Conservation (phyloP, 2,797 vertebrate species). For the Peromyscus eremicus region DNA sequence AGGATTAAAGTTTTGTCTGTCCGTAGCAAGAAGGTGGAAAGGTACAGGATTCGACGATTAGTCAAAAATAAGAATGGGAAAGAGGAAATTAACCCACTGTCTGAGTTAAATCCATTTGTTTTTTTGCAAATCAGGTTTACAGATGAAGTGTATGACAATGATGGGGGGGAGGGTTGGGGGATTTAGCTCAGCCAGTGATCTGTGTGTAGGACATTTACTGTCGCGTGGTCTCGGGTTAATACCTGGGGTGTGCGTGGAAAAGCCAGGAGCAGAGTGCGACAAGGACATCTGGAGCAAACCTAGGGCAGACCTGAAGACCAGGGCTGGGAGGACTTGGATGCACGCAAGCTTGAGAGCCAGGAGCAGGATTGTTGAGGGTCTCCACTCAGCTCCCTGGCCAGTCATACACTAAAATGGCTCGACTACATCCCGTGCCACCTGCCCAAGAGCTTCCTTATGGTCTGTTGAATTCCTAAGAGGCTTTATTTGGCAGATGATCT, state of each 20-base stretch:
- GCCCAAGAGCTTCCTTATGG: background rate
- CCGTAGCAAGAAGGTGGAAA: background rate
- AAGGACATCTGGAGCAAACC: background rate
- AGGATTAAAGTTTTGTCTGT: background rate
- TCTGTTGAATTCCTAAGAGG: background rate
- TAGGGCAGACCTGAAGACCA: background rate
- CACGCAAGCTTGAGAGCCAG: background rate
- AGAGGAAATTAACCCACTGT: background rate
- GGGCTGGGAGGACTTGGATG: background rate
- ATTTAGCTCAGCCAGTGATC: background rate
- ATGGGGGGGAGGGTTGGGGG: background rate
- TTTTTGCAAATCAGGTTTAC: background rate
- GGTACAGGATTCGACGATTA: background rate
- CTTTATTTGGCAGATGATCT: background rate
- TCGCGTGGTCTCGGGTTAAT: background rate
- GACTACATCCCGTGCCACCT: background rate
- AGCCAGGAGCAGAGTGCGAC: background rate
- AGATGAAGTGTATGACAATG: background rate
- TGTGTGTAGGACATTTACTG: slow-evolving; percentile 28
- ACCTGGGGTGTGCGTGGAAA: background rate
- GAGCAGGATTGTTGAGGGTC: background rate
- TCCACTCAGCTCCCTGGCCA: background rate
- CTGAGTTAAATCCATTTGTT: background rate
- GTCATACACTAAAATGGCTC: background rate
- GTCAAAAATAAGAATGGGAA: slow-evolving; percentile 20